Conservation (phyloP, 2,113 vertebrate genomes). For the Platysternon megacephalum region DNA sequence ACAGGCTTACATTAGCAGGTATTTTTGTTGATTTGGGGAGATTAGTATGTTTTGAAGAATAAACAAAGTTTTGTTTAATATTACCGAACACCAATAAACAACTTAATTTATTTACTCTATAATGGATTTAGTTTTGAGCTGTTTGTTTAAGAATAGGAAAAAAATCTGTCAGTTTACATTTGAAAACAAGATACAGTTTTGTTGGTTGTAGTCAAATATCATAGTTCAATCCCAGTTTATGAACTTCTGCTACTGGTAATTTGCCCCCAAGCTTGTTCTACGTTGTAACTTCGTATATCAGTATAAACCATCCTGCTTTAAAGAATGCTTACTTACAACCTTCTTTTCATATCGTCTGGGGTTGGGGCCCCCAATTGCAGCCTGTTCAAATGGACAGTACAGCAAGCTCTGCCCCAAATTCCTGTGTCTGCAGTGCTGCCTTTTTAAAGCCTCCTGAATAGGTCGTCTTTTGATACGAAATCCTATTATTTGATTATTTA, state of each 20-base stretch:
- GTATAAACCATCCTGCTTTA: not conserved
- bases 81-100: not conserved
- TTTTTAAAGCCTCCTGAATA: not conserved
- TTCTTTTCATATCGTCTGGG: not conserved
- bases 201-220: not conserved
- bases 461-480: not conserved
- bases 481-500: not conserved
- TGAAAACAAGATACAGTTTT: not conserved
- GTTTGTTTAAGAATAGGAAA: not conserved
- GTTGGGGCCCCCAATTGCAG: not conserved
- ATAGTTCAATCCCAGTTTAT: not conserved
- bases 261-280: not conserved
- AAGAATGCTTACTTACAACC: not conserved
- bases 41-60: too few species aligned
- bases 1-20: constrained; percentile 99
- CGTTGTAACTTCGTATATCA: not conserved
- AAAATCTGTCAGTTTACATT: not conserved
- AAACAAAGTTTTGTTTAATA: not conserved
- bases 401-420: not conserved
- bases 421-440: not conserved
- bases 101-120: not conserved
- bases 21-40: constrained; percentile 1
- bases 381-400: not conserved
- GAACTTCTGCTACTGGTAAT: not conserved
- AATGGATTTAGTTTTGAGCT: not conserved